Base-by-base conservation (phyloP, 2,797 vertebrate genomes). In the Sebastes oblongus region DNA sequence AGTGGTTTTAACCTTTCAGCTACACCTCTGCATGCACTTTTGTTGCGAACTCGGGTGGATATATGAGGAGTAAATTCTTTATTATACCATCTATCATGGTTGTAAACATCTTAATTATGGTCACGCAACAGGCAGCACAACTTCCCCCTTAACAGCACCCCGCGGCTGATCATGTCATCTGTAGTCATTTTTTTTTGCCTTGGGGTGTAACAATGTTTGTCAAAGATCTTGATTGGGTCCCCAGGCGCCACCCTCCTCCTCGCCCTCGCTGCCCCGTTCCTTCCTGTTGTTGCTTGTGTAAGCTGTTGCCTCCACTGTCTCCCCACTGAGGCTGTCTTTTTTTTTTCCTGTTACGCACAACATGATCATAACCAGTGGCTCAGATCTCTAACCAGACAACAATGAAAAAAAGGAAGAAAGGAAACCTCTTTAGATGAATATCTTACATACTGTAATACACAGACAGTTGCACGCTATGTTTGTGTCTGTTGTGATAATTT, bases 251-350 rank as follows among this genome's bases (percentile, higher is more conserved):
- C 24, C 29, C 4, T 24, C 1, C 27, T 13, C 27, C 11, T 29
- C 14, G 14, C 39, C 13, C n/a, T 58, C 4, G 7, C 70, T 72
- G 58, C 73, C 32, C 29, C 20, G 55, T 30, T 84, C 36, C 78
- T 90, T 92, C 86, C 88, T 91, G 88, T 91, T 86, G 65, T 82
- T 80, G 74, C 72, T 83, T 68, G 55, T 83, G 64, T 80, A 75
- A 78, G 79, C 60, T 29, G 67, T 67, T 77, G 75, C 66, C 77
- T 80, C 58, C 56, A 36, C 83, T 46, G 80, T 77, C 72, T 83
- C 84, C 81, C 84, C 67, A 75, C 70, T 54, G 81, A 83, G 76
- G 52, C 77, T 78, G 77, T 81, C 76, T 75, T 75, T 70, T 92
- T 92, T 92, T 92, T 39, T 39, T 89, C 88, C 88, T 89, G 86